phyloP scores from a whole-genome alignment of 1,140 invertebrate species.

The Scylla paramamosain region DNA sequence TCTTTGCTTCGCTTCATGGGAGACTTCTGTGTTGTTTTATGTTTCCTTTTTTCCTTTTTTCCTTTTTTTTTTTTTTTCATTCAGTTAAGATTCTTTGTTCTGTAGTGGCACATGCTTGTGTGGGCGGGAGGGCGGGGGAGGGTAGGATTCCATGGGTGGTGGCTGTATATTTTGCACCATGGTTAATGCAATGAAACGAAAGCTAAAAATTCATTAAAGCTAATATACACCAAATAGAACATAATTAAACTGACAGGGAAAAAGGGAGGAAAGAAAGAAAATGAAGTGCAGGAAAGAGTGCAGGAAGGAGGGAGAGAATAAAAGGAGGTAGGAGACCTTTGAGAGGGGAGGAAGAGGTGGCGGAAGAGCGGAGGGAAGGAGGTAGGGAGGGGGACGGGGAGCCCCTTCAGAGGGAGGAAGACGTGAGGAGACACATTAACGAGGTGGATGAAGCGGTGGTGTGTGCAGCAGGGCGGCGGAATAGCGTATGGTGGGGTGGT shows the following conservation, averaged over 20 bases:
- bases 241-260: neutral
- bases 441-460: neutral
- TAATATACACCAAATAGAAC: neutral
- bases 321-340: neutral
- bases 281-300: neutral
- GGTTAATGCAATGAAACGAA: neutral
- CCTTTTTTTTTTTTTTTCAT: too few species aligned
- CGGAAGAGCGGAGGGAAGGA: neutral
- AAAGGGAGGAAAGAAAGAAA: neutral
- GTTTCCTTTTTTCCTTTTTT: too few species aligned
- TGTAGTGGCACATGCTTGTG: too few species aligned
- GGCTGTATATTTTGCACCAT: neutral
- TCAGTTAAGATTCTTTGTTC: too few species aligned
- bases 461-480: neutral
- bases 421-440: slow-evolving; percentile 9
- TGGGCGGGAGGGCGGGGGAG: neutral
- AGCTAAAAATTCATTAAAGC: neutral
- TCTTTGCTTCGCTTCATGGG: neutral
- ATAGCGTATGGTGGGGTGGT: neutral
- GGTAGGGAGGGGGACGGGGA: neutral
- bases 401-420: neutral
- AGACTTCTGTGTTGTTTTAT: too few species aligned
- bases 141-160: neutral
- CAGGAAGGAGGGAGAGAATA: neutral
- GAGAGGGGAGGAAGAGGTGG: neutral